Percentiles rank a stretch among this genome's conserved stretches.
Evolutionary conservation across 1,140 invertebrate species (phyloP).

Genomic region (Orchestia grillus): DNA sequence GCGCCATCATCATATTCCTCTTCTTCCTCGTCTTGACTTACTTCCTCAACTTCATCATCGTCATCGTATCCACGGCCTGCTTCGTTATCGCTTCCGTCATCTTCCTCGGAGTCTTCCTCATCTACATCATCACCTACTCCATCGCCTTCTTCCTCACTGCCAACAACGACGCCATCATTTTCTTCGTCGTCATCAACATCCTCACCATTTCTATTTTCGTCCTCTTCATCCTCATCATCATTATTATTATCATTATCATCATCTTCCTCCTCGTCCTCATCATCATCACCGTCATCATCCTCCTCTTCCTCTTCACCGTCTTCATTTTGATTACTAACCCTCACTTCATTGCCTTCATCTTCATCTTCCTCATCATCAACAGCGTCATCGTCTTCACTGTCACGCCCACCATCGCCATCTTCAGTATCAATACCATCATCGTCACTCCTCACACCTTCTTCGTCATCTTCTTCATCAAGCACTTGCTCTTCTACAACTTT

Average conservation of each 20-base stretch:
- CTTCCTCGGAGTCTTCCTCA: conserved; percentile 44
- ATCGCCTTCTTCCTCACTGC: conserved; percentile 39
- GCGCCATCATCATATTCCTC: conserved; percentile 49
- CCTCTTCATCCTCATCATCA: background rate
- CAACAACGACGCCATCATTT: background rate
- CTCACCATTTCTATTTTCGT: conserved; percentile 10
- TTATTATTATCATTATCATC: conserved; percentile 25
- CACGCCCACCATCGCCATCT: background rate
- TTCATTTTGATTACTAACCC: conserved; percentile 54
- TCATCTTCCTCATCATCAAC: conserved; percentile 43
- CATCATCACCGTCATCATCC: conserved; percentile 53
- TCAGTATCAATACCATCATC: conserved; percentile 33
- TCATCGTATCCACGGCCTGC: background rate
- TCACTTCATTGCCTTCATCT: conserved; percentile 38
- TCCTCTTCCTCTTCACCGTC: conserved; percentile 5
- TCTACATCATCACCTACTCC: conserved; percentile 20
- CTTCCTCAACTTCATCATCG: conserved; percentile 56
- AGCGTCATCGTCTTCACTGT: background rate
- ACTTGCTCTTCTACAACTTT: conserved; percentile 1
- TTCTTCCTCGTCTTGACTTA: conserved; percentile 57
- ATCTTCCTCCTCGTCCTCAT: background rate
- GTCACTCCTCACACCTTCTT: conserved; percentile 38
- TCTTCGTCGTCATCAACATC: conserved; percentile 12
- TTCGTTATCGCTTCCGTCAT: conserved; percentile 45
- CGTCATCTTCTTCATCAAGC: conserved; percentile 37